phyloP scores from a whole-genome alignment of 2,888 invertebrate species.

The Cephalotes varians region DNA sequence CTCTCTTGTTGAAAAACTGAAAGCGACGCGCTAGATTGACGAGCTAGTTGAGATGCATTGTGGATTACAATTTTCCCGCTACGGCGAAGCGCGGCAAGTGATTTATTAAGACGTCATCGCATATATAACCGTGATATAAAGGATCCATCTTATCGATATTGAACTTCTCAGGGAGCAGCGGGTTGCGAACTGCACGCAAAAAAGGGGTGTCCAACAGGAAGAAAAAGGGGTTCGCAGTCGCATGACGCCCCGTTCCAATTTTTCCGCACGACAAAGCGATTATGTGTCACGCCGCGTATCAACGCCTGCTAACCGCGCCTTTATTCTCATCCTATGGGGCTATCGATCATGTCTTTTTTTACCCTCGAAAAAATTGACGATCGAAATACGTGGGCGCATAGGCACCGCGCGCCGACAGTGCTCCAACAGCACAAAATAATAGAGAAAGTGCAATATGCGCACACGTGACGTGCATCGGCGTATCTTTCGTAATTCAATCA shows the following conservation, averaged over 20 bases:
- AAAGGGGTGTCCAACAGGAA: conserved; percentile 28
- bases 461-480: background rate
- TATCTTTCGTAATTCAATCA: background rate
- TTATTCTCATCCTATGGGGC: conserved; percentile 27
- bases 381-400: conserved; percentile 19
- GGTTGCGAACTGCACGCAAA: conserved; percentile 15
- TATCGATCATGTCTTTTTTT: conserved; percentile 43
- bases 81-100: conserved; percentile 11
- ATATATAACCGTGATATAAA: background rate
- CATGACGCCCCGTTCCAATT: conserved; percentile 44
- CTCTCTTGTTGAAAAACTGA: too few relatives aligned
- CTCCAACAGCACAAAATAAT: conserved; percentile 12
- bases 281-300: conserved; percentile 39
- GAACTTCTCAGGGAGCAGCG: conserved; percentile 23
- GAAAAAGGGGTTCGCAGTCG: conserved; percentile 27
- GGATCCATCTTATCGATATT: conserved; percentile 21
- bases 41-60: background rate
- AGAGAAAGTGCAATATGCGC: background rate
- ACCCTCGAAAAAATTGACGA: conserved; percentile 15
- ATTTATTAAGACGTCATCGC: conserved; percentile 25
- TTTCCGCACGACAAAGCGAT: conserved; percentile 53
- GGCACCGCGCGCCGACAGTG: background rate
- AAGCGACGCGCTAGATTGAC: background rate
- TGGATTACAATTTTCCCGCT: background rate
- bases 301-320: conserved; percentile 40